These are phyloP conservation scores for Anthopleura sola DNA, from an alignment of 64 coral and sea anemone genomes.

Conservation along the genomic window DNA sequence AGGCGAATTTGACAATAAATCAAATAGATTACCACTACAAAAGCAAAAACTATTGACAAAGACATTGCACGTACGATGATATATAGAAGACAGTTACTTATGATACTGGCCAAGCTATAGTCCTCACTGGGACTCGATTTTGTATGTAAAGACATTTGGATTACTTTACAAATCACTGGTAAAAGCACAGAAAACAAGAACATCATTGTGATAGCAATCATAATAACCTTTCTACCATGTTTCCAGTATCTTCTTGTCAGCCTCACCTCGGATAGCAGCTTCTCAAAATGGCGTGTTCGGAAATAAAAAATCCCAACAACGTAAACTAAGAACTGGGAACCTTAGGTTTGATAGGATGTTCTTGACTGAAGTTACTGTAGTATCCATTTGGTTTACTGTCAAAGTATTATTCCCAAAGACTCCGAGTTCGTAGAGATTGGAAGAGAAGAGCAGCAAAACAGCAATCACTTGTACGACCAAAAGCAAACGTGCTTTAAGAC, in stretches of 20 bases:
- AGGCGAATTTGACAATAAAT: conserved; percentile 51
- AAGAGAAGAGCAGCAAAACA: neutral
- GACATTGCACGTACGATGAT: conserved; percentile 11
- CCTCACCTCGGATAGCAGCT: conserved; percentile 38
- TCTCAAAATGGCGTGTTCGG: conserved; percentile 58
- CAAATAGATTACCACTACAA: conserved; percentile 47
- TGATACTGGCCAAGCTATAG: conserved; percentile 9
- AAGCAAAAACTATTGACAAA: conserved; percentile 55
- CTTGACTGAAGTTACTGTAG: conserved; percentile 53
- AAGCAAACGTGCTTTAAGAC: neutral
- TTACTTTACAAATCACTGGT: conserved; percentile 10
- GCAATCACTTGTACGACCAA: neutral
- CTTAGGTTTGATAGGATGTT: conserved; percentile 38
- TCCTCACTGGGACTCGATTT: neutral
- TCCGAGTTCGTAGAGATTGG: conserved; percentile 43
- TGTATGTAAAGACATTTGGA: conserved; percentile 31
- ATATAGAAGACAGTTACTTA: conserved; percentile 6
- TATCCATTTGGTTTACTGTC: conserved; percentile 17
- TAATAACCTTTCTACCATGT: conserved; percentile 23
- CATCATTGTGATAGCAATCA: neutral
- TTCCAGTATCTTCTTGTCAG: conserved; percentile 64
- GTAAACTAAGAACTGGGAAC: conserved; percentile 43
- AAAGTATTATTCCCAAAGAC: conserved; percentile 45
- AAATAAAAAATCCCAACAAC: conserved; percentile 55
- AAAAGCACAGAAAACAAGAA: conserved; percentile 21